These are phyloP conservation scores for Albula glossodonta DNA, from an alignment of 2,113 vertebrate genomes.

Conservation along the genomic window DNA sequence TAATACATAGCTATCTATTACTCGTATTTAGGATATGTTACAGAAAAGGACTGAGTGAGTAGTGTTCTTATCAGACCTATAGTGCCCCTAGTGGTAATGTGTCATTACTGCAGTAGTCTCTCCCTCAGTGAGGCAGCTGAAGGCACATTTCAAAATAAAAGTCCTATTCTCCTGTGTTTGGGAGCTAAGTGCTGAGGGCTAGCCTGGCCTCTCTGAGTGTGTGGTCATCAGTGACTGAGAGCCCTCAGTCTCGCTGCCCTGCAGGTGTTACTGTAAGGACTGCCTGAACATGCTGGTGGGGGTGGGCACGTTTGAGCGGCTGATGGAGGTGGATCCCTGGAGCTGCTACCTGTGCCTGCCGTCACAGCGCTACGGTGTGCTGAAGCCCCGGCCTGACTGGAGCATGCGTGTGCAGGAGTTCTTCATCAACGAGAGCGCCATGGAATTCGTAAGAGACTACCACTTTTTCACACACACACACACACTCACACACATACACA, in stretches of 20 bases:
- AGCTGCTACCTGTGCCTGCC: conserved; percentile 89
- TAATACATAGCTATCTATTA: not conserved
- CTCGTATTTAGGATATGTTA: no score
- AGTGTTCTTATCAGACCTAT: no score
- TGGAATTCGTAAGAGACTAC: conserved; percentile 78
- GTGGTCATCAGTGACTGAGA: no score
- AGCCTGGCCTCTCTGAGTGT: no score
- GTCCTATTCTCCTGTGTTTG: no score
- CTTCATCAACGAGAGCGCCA: conserved; percentile 83
- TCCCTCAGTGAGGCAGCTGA: no score
- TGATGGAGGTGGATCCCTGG: conserved; percentile 87
- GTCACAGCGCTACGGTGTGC: conserved; percentile 66
- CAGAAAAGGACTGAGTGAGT: no score
- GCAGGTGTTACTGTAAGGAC: conserved; percentile 92
- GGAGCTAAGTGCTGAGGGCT: no score
- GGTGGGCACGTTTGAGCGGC: conserved; percentile 69
- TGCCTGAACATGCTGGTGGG: conserved; percentile 87
- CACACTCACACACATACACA: not conserved
- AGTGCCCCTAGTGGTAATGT: no score
- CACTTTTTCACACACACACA: not conserved
- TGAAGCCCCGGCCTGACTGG: conserved; percentile 86
- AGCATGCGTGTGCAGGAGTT: conserved; percentile 83
- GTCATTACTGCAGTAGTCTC: no score
- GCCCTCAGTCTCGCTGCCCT: not conserved
- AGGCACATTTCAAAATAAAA: no score